phyloP scores from a whole-genome alignment of 2,888 invertebrate species.

The Congeria kusceri region DNA sequence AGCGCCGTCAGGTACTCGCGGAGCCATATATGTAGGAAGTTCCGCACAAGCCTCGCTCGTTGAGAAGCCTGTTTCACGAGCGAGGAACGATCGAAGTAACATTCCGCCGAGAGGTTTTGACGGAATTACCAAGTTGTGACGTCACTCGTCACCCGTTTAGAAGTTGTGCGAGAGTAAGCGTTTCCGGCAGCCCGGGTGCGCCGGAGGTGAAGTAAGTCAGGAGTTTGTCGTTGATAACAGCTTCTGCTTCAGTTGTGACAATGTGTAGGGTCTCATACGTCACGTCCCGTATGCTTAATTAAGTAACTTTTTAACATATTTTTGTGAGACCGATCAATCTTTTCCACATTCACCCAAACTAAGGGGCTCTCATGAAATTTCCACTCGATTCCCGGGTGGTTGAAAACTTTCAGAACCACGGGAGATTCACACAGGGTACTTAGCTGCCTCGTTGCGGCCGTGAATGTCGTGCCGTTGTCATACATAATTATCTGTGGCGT shows the following conservation, averaged over 20 bases:
- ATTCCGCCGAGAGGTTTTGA: not conserved
- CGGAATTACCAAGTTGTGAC: conserved; percentile 15
- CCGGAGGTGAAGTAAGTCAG: conserved; percentile 48
- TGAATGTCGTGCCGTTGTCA: conserved; percentile 40
- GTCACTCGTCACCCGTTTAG: conserved; percentile 38
- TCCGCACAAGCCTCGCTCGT: conserved; percentile 14
- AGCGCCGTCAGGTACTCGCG: conserved; percentile 31
- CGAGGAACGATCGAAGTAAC: not conserved
- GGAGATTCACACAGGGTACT: not conserved
- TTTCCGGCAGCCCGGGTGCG: conserved; percentile 12
- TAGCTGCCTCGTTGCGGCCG: conserved; percentile 17
- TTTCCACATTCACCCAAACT: conserved; percentile 61
- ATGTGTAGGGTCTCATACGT: conserved; percentile 40
- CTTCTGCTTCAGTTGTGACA: conserved; percentile 50
- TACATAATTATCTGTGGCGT: conserved; percentile 11
- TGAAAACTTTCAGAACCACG: conserved; percentile 5
- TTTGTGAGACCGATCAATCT: conserved; percentile 51
- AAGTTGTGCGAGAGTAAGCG: conserved; percentile 53
- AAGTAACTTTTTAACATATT: conserved; percentile 35
- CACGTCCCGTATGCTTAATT: conserved; percentile 21
- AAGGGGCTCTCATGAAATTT: conserved; percentile 49
- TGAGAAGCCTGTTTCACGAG: conserved; percentile 12
- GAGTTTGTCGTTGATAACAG: conserved; percentile 45
- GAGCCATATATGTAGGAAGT: conserved; percentile 43
- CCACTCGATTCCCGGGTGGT: conserved; percentile 31